phyloP scores from a whole-genome alignment of 2,113 vertebrate genomes.

The Triplophysa siluroides region DNA sequence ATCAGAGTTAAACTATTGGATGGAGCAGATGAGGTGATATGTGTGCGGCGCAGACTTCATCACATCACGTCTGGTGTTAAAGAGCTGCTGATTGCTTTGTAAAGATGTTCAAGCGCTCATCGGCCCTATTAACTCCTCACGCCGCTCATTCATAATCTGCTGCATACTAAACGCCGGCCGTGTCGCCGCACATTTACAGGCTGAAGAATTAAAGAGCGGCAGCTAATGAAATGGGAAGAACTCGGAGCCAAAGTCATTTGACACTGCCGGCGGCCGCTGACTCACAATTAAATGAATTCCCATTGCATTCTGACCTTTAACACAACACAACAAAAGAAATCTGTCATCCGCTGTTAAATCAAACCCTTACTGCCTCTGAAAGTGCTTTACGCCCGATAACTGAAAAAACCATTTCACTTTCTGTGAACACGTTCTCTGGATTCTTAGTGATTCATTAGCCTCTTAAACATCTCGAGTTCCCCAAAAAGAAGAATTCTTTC shows the following conservation, averaged over 20 bases:
- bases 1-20: slow-evolving; percentile 95
- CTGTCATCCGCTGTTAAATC: slow-evolving; percentile 13
- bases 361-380: not conserved
- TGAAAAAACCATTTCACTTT: too few relatives aligned
- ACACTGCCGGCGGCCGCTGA: slow-evolving; percentile 65
- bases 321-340: slow-evolving; percentile 65
- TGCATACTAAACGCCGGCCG: slow-evolving; percentile 76
- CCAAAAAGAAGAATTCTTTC: too few relatives aligned
- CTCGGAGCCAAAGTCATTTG: slow-evolving; percentile 56
- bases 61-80: slow-evolving; percentile 83
- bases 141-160: slow-evolving; percentile 70
- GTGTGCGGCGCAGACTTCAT: slow-evolving; percentile 92
- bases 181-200: slow-evolving; percentile 69
- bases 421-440: not conserved
- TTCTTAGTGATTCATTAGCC: too few relatives aligned
- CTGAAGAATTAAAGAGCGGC: slow-evolving; percentile 56
- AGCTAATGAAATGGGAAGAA: slow-evolving; percentile 64
- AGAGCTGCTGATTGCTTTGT: slow-evolving; percentile 73
- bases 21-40: slow-evolving; percentile 92
- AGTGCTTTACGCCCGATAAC: not conserved
- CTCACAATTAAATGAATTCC: slow-evolving; percentile 72
- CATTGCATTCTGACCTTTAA: slow-evolving; percentile 73
- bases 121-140: slow-evolving; percentile 77
- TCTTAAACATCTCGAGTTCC: too few relatives aligned
- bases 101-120: slow-evolving; percentile 67